Evolutionary conservation across 2,797 vertebrate species (phyloP).

Genomic region (Lepilemur septentrionalis): DNA sequence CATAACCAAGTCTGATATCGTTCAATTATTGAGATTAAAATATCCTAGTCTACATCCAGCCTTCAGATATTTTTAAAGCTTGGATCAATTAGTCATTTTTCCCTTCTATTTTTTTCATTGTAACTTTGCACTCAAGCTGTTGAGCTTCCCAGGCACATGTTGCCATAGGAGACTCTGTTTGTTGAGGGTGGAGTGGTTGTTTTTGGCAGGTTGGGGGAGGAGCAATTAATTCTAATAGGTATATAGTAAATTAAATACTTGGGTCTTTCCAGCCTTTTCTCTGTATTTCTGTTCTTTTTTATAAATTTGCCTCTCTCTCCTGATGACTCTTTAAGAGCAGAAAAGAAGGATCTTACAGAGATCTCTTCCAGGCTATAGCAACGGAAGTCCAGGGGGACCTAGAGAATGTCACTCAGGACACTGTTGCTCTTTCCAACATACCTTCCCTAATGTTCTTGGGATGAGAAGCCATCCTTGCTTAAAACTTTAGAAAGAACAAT

Average conservation of each 20-base stretch:
- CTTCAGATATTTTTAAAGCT: slow-evolving; percentile 60
- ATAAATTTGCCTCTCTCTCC: slow-evolving; percentile 1
- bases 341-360: slow-evolving; percentile 72
- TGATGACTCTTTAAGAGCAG: slow-evolving; percentile 42
- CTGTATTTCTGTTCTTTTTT: slow-evolving; percentile 49
- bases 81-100: slow-evolving; percentile 79
- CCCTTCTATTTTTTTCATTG: slow-evolving; percentile 78
- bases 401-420: not conserved
- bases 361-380: slow-evolving; percentile 61
- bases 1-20: not conserved
- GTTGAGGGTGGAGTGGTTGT: slow-evolving; percentile 81
- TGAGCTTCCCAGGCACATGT: slow-evolving; percentile 80
- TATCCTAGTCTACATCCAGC: slow-evolving; percentile 14
- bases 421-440: not conserved
- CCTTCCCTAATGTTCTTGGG: not conserved
- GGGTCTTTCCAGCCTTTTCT: slow-evolving; percentile 54
- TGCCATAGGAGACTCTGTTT: slow-evolving; percentile 84
- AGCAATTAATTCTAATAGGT: slow-evolving; percentile 81
- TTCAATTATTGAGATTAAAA: not conserved
- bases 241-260: slow-evolving; percentile 69
- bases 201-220: slow-evolving; percentile 68
- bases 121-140: slow-evolving; percentile 78
- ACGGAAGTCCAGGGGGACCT: not conserved
- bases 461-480: not conserved
- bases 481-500: not conserved